These are phyloP conservation scores for Mystacides longicornis DNA, from an alignment of 2,888 invertebrate species.

Conservation along the genomic window DNA sequence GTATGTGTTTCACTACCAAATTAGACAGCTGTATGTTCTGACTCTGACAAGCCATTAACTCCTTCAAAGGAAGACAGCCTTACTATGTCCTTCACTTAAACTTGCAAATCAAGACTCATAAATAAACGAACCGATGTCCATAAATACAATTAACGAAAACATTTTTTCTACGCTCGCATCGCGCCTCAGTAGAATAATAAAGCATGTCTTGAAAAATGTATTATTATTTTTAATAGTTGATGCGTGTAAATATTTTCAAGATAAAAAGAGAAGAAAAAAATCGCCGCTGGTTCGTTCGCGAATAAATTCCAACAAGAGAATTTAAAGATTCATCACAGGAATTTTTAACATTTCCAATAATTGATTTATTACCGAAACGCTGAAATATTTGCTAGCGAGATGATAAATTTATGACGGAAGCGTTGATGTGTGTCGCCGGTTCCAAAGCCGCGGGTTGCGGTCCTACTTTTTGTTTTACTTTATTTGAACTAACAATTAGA, in stretches of 20 bases:
- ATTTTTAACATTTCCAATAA: neutral
- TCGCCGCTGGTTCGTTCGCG: too few relatives aligned
- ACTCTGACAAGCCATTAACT: too few relatives aligned
- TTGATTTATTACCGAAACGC: neutral
- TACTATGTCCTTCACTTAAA: neutral
- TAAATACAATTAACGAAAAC: neutral
- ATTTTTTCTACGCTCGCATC: neutral
- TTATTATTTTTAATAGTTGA: too few relatives aligned
- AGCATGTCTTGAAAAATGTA: too few relatives aligned
- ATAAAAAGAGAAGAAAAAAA: too few relatives aligned
- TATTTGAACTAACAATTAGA: too few relatives aligned
- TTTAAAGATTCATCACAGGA: too few relatives aligned
- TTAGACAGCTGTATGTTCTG: too few relatives aligned
- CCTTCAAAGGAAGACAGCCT: neutral
- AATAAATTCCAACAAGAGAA: too few relatives aligned
- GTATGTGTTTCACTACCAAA: too few relatives aligned
- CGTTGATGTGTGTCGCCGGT: neutral
- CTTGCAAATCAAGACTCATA: neutral
- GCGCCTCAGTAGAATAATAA: neutral
- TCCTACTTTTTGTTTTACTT: neutral
- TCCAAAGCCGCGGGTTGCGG: neutral
- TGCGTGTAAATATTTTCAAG: too few relatives aligned
- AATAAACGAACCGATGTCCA: neutral
- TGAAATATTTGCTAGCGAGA: neutral
- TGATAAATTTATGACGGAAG: neutral